These are phyloP conservation scores for Nematopogon swammerdamellus DNA, from an alignment of 2,888 invertebrate species.

Conservation along the genomic window DNA sequence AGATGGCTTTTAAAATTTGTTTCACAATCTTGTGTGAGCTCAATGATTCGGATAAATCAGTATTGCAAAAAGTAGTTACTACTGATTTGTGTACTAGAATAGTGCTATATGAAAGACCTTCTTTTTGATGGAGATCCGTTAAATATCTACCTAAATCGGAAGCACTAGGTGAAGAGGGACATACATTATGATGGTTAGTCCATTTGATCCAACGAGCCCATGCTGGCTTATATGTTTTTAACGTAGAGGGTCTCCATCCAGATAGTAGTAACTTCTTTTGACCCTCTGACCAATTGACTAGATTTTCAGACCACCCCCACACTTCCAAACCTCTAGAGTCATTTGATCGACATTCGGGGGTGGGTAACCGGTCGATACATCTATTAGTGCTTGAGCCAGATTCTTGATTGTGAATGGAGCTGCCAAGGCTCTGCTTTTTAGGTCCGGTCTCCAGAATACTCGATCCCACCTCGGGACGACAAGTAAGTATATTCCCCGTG, in stretches of 20 bases:
- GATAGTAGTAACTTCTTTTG: too few relatives aligned
- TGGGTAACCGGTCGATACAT: slow-evolving; percentile 4
- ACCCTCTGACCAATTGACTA: too few relatives aligned
- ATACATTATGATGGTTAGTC: too few relatives aligned
- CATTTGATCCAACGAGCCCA: too few relatives aligned
- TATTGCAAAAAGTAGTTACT: slow-evolving; percentile 6
- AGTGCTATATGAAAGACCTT: slow-evolving; percentile 2
- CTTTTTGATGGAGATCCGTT: too few relatives aligned
- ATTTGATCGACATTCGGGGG: not conserved
- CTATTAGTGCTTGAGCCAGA: slow-evolving; percentile 7
- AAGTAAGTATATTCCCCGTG: slow-evolving; percentile 7
- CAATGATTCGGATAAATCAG: not conserved
- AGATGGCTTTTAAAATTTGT: slow-evolving; percentile 6
- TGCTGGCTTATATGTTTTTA: too few relatives aligned
- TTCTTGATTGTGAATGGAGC: slow-evolving; percentile 6
- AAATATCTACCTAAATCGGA: too few relatives aligned
- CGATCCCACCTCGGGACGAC: slow-evolving; percentile 13
- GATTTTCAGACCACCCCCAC: not conserved
- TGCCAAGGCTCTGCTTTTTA: slow-evolving; percentile 8
- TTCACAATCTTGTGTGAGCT: too few relatives aligned
- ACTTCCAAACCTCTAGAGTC: not conserved
- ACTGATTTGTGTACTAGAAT: slow-evolving; percentile 9
- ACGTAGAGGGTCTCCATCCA: too few relatives aligned
- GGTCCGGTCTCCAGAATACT: slow-evolving; percentile 16
- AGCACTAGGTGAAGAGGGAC: too few relatives aligned